phyloP scores from a whole-genome alignment of 2,888 invertebrate species.

The Andrena trimmerana region DNA sequence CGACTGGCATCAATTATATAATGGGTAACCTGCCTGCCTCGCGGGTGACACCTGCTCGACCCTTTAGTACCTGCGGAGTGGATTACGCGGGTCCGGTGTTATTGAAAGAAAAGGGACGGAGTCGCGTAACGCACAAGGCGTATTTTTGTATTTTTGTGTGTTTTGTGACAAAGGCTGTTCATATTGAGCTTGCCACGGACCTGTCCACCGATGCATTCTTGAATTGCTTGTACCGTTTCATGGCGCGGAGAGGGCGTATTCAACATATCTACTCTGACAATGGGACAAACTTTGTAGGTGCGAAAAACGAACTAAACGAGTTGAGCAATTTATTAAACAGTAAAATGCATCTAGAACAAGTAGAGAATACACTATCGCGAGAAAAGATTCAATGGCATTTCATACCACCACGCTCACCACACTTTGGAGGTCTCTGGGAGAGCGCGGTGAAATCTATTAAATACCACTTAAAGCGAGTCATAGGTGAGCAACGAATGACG shows the following conservation, averaged over 20 bases:
- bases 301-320: not conserved
- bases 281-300: not conserved
- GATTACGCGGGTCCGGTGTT: not conserved
- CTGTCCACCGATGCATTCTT: not conserved
- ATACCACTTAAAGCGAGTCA: slow-evolving; percentile 7
- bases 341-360: not conserved
- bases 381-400: slow-evolving; percentile 49
- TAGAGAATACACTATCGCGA: not conserved
- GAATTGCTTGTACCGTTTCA: not conserved
- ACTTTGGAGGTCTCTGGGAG: slow-evolving; percentile 37
- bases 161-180: slow-evolving; percentile 1
- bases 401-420: slow-evolving; percentile 25
- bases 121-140: not conserved
- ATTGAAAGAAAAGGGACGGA: not conserved
- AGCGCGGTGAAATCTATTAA: slow-evolving; percentile 14
- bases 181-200: not conserved
- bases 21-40: not conserved
- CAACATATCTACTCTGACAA: slow-evolving; percentile 6
- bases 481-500: not conserved
- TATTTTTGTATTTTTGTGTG: slow-evolving; percentile 11
- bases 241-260: slow-evolving; percentile 4
- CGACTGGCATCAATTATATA: not conserved
- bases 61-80: not conserved
- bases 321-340: not conserved
- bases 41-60: not conserved